These are phyloP conservation scores for Micrasema minimum DNA, from an alignment of 1,140 invertebrate genomes.

Conservation along the genomic window DNA sequence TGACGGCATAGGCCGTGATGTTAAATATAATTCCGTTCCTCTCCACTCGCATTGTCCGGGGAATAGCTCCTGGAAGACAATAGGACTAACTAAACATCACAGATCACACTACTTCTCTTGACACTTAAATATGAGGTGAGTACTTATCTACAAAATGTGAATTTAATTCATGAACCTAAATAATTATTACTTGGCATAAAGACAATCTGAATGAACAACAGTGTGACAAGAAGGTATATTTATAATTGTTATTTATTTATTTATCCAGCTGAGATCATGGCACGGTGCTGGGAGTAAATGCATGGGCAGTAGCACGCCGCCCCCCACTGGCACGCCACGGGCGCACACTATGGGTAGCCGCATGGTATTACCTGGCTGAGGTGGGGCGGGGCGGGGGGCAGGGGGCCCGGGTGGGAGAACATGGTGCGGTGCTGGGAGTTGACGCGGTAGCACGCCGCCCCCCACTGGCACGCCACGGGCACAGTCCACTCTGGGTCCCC, in stretches of 20 bases:
- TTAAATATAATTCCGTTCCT: constrained; percentile 36
- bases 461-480: constrained; percentile 26
- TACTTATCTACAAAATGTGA: no score
- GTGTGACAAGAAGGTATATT: no score
- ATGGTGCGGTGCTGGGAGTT: constrained; percentile 23
- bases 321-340: constrained; percentile 29
- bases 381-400: constrained; percentile 5
- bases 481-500: constrained; percentile 13
- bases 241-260: no score
- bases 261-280: no score
- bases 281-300: constrained; percentile 17
- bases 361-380: constrained; percentile 11
- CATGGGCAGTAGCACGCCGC: constrained; percentile 40
- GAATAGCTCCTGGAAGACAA: constrained; percentile 28
- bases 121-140: no score
- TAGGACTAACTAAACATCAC: not conserved
- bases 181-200: no score
- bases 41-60: constrained; percentile 28
- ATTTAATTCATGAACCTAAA: no score
- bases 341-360: constrained; percentile 8
- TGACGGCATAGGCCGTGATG: constrained; percentile 35
- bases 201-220: no score
- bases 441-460: constrained; percentile 34
- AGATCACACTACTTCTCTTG: no score
- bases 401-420: constrained; percentile 29